phyloP scores from a whole-genome alignment of 1,140 invertebrate species.

The Drosophila prosaltans region DNA sequence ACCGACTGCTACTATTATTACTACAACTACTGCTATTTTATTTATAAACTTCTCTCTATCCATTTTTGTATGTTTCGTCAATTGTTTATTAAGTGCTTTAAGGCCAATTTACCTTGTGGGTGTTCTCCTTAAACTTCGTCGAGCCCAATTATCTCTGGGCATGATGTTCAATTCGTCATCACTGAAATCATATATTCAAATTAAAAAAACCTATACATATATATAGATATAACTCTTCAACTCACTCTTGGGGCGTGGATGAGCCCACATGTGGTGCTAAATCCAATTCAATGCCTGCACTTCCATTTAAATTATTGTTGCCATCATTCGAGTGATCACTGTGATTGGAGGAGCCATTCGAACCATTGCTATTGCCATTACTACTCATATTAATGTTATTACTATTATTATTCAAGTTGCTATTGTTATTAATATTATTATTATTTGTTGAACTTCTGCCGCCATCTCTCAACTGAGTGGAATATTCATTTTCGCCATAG shows the following conservation, averaged over 20 bases:
- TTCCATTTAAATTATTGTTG: conserved; percentile 73
- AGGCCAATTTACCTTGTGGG: conserved; percentile 86
- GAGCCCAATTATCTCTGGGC: conserved; percentile 89
- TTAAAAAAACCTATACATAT: no score
- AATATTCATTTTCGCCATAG: conserved; percentile 85
- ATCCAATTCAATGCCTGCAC: conserved; percentile 76
- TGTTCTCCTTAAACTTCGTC: conserved; percentile 89
- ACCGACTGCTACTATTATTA: background rate
- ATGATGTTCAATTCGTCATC: conserved; percentile 84
- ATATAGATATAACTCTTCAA: conserved; percentile 10
- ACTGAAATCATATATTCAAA: conserved; percentile 29
- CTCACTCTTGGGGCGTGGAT: conserved; percentile 72
- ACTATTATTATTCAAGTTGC: conserved; percentile 22
- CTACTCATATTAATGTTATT: conserved; percentile 39
- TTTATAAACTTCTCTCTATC: conserved; percentile 8
- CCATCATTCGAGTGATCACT: conserved; percentile 67
- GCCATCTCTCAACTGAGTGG: conserved; percentile 40
- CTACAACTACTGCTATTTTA: background rate
- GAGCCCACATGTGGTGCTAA: conserved; percentile 74
- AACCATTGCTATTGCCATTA: conserved; percentile 23
- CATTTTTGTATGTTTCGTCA: conserved; percentile 17
- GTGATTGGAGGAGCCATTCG: conserved; percentile 55
- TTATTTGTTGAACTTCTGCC: conserved; percentile 29
- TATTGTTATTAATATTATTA: conserved; percentile 5
- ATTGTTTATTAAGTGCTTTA: conserved; percentile 4